These are phyloP conservation scores for Strongylocentrotus purpuratus DNA, from an alignment of 35 echinoderm and acorn worm species.

Conservation along the genomic window DNA sequence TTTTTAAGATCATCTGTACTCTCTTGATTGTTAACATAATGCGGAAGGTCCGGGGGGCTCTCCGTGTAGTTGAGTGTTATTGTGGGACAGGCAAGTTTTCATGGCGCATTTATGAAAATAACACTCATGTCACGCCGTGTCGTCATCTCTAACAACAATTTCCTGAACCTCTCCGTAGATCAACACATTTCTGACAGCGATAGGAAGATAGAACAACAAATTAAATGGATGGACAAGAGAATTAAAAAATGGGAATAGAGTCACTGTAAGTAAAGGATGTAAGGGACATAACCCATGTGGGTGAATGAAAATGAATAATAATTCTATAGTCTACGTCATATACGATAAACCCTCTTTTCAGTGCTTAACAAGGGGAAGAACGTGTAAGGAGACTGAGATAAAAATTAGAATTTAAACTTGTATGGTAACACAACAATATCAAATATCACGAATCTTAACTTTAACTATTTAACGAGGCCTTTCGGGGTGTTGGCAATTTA, in stretches of 20 bases:
- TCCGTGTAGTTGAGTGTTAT: not conserved
- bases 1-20: not conserved
- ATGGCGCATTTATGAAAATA: not conserved
- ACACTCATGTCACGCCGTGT: not conserved
- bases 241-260: not conserved
- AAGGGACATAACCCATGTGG: too few relatives aligned
- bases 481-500: too few relatives aligned
- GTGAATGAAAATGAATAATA: too few relatives aligned
- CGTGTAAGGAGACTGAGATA: too few relatives aligned
- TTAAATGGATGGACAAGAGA: not conserved
- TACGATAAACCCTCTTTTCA: too few relatives aligned
- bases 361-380: too few relatives aligned
- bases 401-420: too few relatives aligned
- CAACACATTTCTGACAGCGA: not conserved
- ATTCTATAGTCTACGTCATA: too few relatives aligned
- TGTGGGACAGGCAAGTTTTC: not conserved
- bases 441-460: too few relatives aligned
- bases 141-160: slow-evolving; percentile 1
- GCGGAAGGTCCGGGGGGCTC: not conserved
- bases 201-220: not conserved
- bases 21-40: not conserved
- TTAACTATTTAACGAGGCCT: too few relatives aligned
- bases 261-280: not conserved
- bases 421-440: too few relatives aligned
- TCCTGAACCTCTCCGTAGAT: not conserved